These are phyloP conservation scores for Eristalis tenax DNA, from an alignment of 2,888 invertebrate species.

Conservation along the genomic window DNA sequence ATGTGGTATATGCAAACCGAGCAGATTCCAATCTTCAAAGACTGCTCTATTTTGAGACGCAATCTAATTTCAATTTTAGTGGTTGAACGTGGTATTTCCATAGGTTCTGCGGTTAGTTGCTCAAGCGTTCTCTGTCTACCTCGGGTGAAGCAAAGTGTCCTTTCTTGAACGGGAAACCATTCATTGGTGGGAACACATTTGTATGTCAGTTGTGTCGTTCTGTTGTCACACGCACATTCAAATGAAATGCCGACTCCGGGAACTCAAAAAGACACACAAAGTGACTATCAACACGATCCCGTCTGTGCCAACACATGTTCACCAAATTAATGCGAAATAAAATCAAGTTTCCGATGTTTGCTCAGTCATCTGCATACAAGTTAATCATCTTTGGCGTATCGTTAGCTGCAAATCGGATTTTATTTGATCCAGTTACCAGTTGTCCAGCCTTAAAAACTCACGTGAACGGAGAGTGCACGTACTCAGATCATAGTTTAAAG, in stretches of 20 bases:
- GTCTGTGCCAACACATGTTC: not conserved
- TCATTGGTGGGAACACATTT: not conserved
- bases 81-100: not conserved
- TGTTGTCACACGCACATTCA: not conserved
- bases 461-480: not conserved
- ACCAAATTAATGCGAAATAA: not conserved
- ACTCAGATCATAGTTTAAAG: not conserved
- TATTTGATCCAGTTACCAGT: not conserved
- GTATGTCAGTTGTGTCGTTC: not conserved
- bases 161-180: not conserved
- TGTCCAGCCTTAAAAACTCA: not conserved
- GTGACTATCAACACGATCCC: too few species aligned
- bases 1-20: not conserved
- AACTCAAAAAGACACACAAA: too few species aligned
- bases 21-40: not conserved
- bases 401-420: not conserved
- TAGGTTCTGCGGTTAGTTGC: too few species aligned
- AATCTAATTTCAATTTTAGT: not conserved
- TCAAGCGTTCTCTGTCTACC: too few species aligned
- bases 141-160: too few species aligned
- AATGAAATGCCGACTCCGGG: too few species aligned
- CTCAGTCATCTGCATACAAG: not conserved
- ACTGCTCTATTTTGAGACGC: not conserved
- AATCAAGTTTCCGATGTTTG: not conserved
- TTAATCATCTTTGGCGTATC: not conserved